Evolutionary conservation across 2,888 invertebrate genomes (phyloP).

Genomic region (Polymixis flavicincta): DNA sequence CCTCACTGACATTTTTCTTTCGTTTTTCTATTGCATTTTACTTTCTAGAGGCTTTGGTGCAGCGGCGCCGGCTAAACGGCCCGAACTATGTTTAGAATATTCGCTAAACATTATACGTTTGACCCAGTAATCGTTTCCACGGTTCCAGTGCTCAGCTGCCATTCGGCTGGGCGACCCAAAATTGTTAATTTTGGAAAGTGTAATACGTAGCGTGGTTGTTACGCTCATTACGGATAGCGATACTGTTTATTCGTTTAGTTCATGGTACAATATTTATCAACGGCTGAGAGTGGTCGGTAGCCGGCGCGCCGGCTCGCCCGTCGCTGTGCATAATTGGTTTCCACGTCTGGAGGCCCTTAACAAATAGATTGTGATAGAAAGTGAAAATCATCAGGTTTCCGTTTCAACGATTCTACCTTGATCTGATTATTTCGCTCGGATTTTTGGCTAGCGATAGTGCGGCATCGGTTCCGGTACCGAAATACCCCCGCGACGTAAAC

Average conservation of each 20-base stretch:
- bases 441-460: constrained; percentile 84
- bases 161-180: constrained; percentile 19
- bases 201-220: constrained; percentile 7
- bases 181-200: constrained; percentile 43
- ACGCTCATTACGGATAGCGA: constrained; percentile 12
- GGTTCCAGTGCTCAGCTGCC: constrained; percentile 38
- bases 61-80: constrained; percentile 28
- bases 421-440: constrained; percentile 83
- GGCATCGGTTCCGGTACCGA: constrained; percentile 86
- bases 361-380: constrained; percentile 62
- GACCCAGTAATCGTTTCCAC: constrained; percentile 60
- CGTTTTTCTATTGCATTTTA: constrained; percentile 64
- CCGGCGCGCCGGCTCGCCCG: constrained; percentile 3
- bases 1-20: constrained; percentile 57
- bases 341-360: constrained; percentile 50
- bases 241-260: constrained; percentile 26
- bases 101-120: constrained; percentile 53
- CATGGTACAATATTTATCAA: constrained; percentile 4
- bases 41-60: constrained; percentile 61
- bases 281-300: neutral
- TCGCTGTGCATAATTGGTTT: constrained; percentile 42
- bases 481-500: constrained; percentile 86
- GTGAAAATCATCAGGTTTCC: constrained; percentile 65
- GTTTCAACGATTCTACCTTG: constrained; percentile 80
- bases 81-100: constrained; percentile 55